Base-by-base conservation (phyloP, 2,888 invertebrate species). In the Epirrita christyi region DNA sequence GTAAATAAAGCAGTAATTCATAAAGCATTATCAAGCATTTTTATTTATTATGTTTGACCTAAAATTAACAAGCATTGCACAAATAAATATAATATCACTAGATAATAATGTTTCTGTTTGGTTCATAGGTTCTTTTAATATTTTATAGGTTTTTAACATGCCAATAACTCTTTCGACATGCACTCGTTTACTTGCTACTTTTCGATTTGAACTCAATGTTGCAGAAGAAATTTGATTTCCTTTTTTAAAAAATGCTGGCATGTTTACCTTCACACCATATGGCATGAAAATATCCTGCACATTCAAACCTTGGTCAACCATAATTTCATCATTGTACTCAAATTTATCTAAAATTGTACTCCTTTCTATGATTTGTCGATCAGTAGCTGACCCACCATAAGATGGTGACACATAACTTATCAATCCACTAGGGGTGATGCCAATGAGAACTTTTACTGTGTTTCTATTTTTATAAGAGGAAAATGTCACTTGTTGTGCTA, bases 301-400 rank as follows among this genome's bases (percentile, higher is more conserved):
- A 57, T 57, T 57, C 2, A 47, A 28, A 7, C 38, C 47, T 52
- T 57, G 47, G 14, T 56, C 50, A 8, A 56, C 42, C 56, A 51
- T 56, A 45, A 32, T 9, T 32, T 32, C 32, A 7, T 32, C 32
- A 6, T 32, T 32, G 32, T 32, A 7, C 2, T 32, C 32, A 32
- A 32, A 32, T 32, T 32, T 32, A 9, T 32, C 32, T 32, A 32
- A 32, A 7, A 32, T 9, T 11, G 36, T 13, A 46, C 56, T 51
- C 27, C 51, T 27, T 42, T 56, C 56, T 38, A 51, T 51, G 13
- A 56, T 51, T 37, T 56, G 56, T 28, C 51, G 27, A 28, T 56
- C 51, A 10, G 56, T 32, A 13, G 51, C 41, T 9, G 56, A 56
- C 8, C 52, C 57, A 27, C 36, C 51, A 55, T 49, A 49, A 13